phyloP scores from a whole-genome alignment of 2,113 vertebrate species.

The Hypocryptadius cinnamomeus region DNA sequence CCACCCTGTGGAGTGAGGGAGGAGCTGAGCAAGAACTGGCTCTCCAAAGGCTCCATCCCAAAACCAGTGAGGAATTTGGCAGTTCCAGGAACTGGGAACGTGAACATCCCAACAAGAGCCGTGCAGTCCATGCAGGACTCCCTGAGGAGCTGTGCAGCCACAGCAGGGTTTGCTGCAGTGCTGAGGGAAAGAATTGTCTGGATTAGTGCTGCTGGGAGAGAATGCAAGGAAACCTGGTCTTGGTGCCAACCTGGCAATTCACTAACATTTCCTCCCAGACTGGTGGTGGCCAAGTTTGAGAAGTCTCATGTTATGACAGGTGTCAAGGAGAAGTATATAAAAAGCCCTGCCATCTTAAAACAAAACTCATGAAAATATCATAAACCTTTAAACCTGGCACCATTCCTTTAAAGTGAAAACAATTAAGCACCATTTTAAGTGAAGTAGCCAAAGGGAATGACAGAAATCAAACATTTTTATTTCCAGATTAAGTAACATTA shows the following conservation, averaged over 20 bases:
- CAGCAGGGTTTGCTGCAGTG: background rate
- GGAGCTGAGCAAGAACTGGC: background rate
- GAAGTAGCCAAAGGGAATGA: constrained; percentile 19
- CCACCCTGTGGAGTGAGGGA: background rate
- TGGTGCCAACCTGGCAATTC: background rate
- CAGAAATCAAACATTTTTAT: constrained; percentile 49
- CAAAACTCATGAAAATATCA: background rate
- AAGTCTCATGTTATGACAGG: background rate
- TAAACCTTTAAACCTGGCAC: background rate
- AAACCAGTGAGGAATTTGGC: background rate
- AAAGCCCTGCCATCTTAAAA: background rate
- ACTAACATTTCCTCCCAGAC: background rate
- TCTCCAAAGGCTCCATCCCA: background rate
- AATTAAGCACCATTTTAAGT: constrained; percentile 32
- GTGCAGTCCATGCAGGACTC: background rate
- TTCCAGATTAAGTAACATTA: constrained; percentile 53
- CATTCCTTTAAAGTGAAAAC: background rate
- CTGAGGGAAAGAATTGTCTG: background rate
- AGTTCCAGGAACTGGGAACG: background rate
- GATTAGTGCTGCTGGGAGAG: background rate
- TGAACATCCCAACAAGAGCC: background rate
- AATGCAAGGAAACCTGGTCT: background rate
- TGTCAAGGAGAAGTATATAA: background rate
- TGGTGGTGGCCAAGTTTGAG: constrained; percentile 1
- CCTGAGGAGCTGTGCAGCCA: background rate